These are phyloP conservation scores for Suricata suricatta DNA, from an alignment of 2,113 vertebrate genomes.

Conservation along the genomic window DNA sequence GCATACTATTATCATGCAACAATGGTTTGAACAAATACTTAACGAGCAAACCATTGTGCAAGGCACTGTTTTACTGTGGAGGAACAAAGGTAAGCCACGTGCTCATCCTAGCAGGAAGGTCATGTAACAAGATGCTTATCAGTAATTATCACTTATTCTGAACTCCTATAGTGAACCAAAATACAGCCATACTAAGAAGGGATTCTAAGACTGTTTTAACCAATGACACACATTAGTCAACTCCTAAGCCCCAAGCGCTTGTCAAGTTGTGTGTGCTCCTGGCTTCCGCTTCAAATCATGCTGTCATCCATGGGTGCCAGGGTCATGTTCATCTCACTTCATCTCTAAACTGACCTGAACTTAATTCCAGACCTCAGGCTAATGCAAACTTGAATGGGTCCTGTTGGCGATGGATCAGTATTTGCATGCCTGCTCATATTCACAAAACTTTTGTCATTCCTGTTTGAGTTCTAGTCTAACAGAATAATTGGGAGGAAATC, in stretches of 20 bases:
- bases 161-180: neutral
- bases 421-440: slow-evolving; percentile 7
- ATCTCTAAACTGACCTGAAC: neutral
- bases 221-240: neutral
- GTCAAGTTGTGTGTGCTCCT: fast-evolving
- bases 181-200: neutral
- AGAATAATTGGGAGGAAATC: neutral
- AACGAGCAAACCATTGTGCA: neutral
- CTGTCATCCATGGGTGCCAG: neutral
- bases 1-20: neutral
- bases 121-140: neutral
- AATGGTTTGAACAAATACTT: neutral
- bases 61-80: neutral
- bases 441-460: slow-evolving; percentile 30
- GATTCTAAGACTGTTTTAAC: neutral
- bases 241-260: neutral
- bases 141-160: neutral
- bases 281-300: neutral
- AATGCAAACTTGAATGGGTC: neutral
- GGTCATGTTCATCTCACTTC: neutral
- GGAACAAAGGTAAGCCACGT: neutral
- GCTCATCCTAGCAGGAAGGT: neutral
- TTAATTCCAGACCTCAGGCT: neutral
- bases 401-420: neutral
- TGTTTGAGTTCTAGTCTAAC: slow-evolving; percentile 20